phyloP scores from a whole-genome alignment of 2,888 invertebrate species.

The Nezara viridula region DNA sequence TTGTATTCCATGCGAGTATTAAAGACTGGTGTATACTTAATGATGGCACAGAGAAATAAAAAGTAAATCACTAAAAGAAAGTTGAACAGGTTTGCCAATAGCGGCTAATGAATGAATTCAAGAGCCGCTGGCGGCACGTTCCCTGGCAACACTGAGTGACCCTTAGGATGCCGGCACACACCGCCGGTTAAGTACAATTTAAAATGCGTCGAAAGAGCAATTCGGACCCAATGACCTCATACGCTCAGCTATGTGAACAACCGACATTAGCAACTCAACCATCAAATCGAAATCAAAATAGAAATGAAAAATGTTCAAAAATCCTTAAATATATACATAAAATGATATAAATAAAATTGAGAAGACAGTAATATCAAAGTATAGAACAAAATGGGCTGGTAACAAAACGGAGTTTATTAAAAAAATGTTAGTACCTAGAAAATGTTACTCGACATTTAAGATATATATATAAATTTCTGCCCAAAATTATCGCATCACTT shows the following conservation, averaged over 20 bases:
- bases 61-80: background rate
- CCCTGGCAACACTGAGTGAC: slow-evolving; percentile 14
- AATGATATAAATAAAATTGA: too few species aligned
- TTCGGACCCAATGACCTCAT: background rate
- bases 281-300: background rate
- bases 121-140: background rate
- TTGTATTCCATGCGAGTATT: background rate
- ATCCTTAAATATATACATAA: too few species aligned
- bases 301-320: too few species aligned
- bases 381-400: too few species aligned
- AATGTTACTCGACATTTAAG: too few species aligned
- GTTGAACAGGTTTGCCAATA: slow-evolving; percentile 17
- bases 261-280: background rate
- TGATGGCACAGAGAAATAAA: background rate
- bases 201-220: background rate
- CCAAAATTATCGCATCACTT: too few species aligned
- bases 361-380: too few species aligned
- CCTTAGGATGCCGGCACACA: slow-evolving; percentile 4
- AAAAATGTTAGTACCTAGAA: too few species aligned
- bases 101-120: background rate
- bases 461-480: too few species aligned
- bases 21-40: background rate
- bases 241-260: background rate
- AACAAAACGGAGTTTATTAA: too few species aligned
- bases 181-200: slow-evolving; percentile 5